Conservation (phyloP, 2,797 vertebrate genomes). For the Synanceia verrucosa region DNA sequence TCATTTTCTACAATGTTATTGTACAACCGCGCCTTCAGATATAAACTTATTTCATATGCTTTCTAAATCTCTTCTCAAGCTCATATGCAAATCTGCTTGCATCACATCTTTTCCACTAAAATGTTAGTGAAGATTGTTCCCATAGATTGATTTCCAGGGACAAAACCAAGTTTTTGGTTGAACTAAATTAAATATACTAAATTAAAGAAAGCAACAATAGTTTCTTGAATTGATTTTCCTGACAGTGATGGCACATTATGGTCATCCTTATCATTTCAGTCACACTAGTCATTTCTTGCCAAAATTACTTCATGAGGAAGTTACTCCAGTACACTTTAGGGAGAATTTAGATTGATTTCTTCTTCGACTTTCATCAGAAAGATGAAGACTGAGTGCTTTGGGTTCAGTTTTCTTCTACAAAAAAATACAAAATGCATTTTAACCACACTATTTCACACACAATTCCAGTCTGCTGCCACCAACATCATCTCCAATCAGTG, state of each 20-base stretch:
- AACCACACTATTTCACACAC: too few relatives aligned
- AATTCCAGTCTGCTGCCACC: too few relatives aligned
- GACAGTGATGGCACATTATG: background rate
- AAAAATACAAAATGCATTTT: too few relatives aligned
- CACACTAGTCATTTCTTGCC: background rate
- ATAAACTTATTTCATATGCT: background rate
- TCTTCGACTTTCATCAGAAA: too few relatives aligned
- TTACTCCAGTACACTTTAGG: background rate
- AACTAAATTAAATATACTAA: background rate
- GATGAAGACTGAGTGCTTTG: too few relatives aligned
- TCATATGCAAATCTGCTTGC: background rate
- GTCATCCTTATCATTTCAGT: conserved; percentile 9
- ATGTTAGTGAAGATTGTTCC: background rate
- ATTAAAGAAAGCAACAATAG: background rate
- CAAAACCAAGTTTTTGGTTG: background rate
- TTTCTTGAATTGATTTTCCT: background rate
- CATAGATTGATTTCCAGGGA: background rate
- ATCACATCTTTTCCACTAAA: background rate
- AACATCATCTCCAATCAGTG: too few relatives aligned
- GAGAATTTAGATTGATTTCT: background rate
- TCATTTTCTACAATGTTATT: background rate
- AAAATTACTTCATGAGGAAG: background rate
- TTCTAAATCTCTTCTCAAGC: background rate
- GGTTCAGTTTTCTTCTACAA: too few relatives aligned
- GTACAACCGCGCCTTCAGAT: background rate